phyloP scores from a whole-genome alignment of 2,888 invertebrate species.

The Norana najaformis region DNA sequence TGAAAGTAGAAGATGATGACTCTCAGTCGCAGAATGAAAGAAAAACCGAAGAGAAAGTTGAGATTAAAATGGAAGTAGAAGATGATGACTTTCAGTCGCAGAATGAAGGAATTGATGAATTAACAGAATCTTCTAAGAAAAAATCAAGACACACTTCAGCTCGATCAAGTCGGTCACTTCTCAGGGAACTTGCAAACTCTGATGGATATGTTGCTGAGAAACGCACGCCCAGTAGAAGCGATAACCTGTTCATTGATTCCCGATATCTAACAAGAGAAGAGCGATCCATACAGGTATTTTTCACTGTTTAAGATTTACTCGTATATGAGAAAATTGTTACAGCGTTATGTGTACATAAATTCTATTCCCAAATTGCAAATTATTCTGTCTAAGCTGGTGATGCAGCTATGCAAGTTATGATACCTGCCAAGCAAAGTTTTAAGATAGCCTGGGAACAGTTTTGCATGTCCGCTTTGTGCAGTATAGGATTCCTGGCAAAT shows the following conservation, averaged over 20 bases:
- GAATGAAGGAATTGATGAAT: background rate
- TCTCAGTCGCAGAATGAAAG: background rate
- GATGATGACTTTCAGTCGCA: background rate
- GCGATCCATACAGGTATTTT: slow-evolving; percentile 46
- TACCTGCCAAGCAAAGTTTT: too few relatives aligned
- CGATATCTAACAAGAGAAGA: slow-evolving; percentile 47
- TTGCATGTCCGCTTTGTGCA: too few relatives aligned
- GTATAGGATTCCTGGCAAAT: too few relatives aligned
- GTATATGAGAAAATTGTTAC: background rate
- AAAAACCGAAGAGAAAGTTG: background rate
- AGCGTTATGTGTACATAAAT: background rate
- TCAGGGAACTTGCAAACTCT: slow-evolving; percentile 46
- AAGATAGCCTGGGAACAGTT: too few relatives aligned
- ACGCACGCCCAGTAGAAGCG: slow-evolving; percentile 31
- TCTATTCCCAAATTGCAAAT: too few relatives aligned
- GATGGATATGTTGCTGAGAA: slow-evolving; percentile 47
- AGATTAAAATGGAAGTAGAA: background rate
- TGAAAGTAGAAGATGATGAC: background rate
- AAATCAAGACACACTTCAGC: background rate
- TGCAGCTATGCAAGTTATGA: background rate
- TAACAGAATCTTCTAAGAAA: background rate
- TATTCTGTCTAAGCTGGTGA: background rate
- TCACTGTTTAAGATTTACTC: background rate
- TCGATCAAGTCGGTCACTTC: slow-evolving; percentile 41
- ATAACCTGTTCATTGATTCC: slow-evolving; percentile 45